These are phyloP conservation scores for Pipistrellus kuhlii DNA, from an alignment of 2,797 vertebrate species.

Conservation along the genomic window DNA sequence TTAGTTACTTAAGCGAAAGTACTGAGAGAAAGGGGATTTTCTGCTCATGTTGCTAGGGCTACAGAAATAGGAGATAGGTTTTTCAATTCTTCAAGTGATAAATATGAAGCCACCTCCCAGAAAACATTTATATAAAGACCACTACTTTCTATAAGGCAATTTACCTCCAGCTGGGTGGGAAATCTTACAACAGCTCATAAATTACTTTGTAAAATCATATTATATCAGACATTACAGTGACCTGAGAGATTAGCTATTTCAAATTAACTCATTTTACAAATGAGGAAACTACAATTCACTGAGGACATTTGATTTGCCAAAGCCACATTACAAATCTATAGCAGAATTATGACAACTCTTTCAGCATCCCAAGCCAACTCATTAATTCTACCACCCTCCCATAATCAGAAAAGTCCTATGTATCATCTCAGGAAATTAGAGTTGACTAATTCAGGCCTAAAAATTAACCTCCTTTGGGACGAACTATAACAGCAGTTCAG, in stretches of 20 bases:
- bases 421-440: background rate
- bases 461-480: background rate
- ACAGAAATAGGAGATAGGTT: background rate
- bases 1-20: background rate
- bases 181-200: background rate
- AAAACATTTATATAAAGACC: background rate
- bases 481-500: background rate
- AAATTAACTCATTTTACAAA: constrained; percentile 30
- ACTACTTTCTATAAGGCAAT: background rate
- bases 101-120: background rate
- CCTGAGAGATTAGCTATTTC: background rate
- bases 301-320: background rate
- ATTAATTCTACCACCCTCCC: background rate
- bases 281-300: background rate
- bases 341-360: background rate
- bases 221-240: background rate
- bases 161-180: background rate
- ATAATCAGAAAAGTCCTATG: background rate
- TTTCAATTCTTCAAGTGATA: background rate
- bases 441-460: background rate
- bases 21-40: background rate
- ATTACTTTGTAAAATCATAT: background rate
- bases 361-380: background rate
- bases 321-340: background rate
- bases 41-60: background rate